These are phyloP conservation scores for Cyaniris semiargus DNA, from an alignment of 2,888 invertebrate species.

Conservation along the genomic window DNA sequence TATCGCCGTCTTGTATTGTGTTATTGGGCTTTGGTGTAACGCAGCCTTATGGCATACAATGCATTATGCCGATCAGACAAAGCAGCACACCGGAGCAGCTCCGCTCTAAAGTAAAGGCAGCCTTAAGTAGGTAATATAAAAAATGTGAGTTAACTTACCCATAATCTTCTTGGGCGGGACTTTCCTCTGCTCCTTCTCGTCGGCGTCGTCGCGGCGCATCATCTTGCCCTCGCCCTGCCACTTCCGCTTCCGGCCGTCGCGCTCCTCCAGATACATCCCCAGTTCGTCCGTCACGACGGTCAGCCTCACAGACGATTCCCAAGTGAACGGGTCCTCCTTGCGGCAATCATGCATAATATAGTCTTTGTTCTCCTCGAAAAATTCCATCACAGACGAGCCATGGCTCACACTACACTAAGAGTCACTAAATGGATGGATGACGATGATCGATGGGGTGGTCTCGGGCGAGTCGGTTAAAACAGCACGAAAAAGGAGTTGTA, in stretches of 20 bases:
- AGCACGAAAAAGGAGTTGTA: constrained; percentile 93
- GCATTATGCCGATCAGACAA: too few species aligned
- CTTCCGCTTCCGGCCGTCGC: constrained; percentile 71
- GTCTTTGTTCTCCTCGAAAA: constrained; percentile 55
- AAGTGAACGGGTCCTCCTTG: constrained; percentile 61
- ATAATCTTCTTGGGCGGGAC: constrained; percentile 72
- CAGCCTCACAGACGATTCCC: constrained; percentile 68
- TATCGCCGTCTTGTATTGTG: too few species aligned
- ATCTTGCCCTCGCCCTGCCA: constrained; percentile 63
- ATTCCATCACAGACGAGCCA: constrained; percentile 67
- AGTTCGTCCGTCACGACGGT: constrained; percentile 63
- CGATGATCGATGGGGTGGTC: constrained; percentile 44
- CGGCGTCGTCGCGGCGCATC: constrained; percentile 63
- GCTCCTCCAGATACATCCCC: constrained; percentile 70
- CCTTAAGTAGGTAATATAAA: background rate
- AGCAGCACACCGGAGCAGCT: too few species aligned
- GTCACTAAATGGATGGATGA: constrained; percentile 60
- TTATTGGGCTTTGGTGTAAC: too few species aligned
- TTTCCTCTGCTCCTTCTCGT: constrained; percentile 68
- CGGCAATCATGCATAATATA: constrained; percentile 63
- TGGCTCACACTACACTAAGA: constrained; percentile 52
- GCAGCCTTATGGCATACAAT: too few species aligned
- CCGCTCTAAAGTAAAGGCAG: background rate
- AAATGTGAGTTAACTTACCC: constrained; percentile 57
- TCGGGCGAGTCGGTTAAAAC: constrained; percentile 82